Evolutionary conservation across 2,113 vertebrate species (phyloP).

Genomic region (Plectropomus leopardus): DNA sequence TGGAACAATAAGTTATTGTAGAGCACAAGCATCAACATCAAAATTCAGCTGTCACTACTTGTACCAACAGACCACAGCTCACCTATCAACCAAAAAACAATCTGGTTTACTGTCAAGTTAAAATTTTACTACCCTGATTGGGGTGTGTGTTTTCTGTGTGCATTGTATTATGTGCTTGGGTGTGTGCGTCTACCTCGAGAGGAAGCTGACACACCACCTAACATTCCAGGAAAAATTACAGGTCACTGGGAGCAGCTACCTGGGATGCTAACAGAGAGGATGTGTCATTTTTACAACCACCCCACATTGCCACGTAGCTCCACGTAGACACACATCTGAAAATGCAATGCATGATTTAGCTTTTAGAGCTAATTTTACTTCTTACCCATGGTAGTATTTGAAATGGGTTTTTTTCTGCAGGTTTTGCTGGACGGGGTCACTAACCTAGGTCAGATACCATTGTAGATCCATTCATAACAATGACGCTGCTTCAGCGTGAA

Average conservation of each 20-base stretch:
- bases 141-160: constrained; percentile 19
- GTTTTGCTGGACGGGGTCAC: neutral
- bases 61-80: neutral
- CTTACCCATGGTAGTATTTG: neutral
- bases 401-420: neutral
- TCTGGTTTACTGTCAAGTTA: neutral
- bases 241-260: constrained; percentile 50
- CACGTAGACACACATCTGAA: neutral
- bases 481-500: constrained; percentile 16
- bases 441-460: constrained; percentile 35
- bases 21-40: neutral
- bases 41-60: neutral
- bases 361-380: neutral
- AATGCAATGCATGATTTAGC: neutral
- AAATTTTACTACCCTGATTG: neutral
- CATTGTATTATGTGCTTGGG: constrained; percentile 28
- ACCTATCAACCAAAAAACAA: neutral
- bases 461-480: constrained; percentile 61
- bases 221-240: constrained; percentile 48
- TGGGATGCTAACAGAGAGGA: constrained; percentile 38
- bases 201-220: constrained; percentile 44
- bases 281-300: constrained; percentile 1
- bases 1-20: too few relatives aligned
- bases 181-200: constrained; percentile 30
- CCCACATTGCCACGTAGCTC: constrained; percentile 2